These are phyloP conservation scores for Cataglyphis albicans DNA, from an alignment of 2,888 invertebrate species.

Conservation along the genomic window DNA sequence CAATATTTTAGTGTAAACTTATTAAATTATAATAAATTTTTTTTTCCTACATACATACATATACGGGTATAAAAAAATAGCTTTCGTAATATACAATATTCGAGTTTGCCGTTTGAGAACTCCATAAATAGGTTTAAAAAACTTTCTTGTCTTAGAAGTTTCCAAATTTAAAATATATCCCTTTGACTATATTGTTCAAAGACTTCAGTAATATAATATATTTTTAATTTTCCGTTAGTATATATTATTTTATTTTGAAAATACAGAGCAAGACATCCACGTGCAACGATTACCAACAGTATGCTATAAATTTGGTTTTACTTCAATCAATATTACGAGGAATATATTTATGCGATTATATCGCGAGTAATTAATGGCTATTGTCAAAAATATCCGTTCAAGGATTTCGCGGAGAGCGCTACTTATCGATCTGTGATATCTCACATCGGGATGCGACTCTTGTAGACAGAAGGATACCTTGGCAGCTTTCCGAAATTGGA, in stretches of 20 bases:
- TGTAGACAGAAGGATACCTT: conserved; percentile 13
- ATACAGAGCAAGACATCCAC: background rate
- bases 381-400: conserved; percentile 37
- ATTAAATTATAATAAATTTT: background rate
- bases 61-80: background rate
- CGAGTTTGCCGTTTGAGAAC: background rate
- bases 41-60: background rate
- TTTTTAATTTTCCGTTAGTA: background rate
- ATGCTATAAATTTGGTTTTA: background rate
- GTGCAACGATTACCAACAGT: background rate
- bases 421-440: conserved; percentile 48
- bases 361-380: conserved; percentile 31
- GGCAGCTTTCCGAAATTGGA: conserved; percentile 54
- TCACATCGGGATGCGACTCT: conserved; percentile 25
- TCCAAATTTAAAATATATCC: background rate
- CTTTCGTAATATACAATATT: background rate
- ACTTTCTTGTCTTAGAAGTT: background rate
- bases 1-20: background rate
- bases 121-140: background rate
- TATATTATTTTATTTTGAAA: background rate
- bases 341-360: conserved; percentile 14
- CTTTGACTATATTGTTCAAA: background rate
- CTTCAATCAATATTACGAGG: background rate
- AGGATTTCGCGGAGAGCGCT: conserved; percentile 28
- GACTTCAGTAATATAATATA: background rate